These are phyloP conservation scores for Sympetrum striolatum DNA, from an alignment of 2,888 invertebrate genomes.

Conservation along the genomic window DNA sequence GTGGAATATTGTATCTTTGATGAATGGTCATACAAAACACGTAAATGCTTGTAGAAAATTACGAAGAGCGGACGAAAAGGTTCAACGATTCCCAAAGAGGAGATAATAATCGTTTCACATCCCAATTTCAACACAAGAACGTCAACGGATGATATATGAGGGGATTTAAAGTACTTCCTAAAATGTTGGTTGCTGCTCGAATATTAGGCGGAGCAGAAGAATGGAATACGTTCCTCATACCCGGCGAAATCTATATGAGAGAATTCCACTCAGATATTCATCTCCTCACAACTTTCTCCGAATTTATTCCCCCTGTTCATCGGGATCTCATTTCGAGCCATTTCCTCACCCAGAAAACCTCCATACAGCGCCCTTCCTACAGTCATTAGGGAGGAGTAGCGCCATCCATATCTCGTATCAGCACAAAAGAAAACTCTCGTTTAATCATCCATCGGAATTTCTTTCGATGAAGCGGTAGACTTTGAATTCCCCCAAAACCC, in stretches of 20 bases:
- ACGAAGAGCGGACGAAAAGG: too few species aligned
- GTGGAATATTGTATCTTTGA: too few species aligned
- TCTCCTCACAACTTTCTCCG: not conserved
- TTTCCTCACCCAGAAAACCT: not conserved
- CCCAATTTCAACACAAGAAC: too few species aligned
- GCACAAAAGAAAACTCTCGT: not conserved
- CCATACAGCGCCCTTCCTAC: not conserved
- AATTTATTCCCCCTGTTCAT: not conserved
- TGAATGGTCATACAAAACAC: too few species aligned
- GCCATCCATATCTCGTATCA: not conserved
- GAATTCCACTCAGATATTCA: not conserved
- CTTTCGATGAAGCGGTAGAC: not conserved
- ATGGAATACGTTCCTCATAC: not conserved
- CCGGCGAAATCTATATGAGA: not conserved
- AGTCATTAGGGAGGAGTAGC: not conserved
- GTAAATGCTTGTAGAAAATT: too few species aligned
- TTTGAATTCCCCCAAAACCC: not conserved
- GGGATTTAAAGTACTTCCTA: not conserved
- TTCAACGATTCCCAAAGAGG: too few species aligned
- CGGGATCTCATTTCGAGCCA: not conserved
- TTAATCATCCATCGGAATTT: conserved; percentile 26
- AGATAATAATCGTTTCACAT: too few species aligned
- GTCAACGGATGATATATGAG: not conserved
- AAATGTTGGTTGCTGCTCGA: not conserved
- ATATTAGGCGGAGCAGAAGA: not conserved